phyloP scores from a whole-genome alignment of 2,888 invertebrate species.

The Dioctria rufipes region DNA sequence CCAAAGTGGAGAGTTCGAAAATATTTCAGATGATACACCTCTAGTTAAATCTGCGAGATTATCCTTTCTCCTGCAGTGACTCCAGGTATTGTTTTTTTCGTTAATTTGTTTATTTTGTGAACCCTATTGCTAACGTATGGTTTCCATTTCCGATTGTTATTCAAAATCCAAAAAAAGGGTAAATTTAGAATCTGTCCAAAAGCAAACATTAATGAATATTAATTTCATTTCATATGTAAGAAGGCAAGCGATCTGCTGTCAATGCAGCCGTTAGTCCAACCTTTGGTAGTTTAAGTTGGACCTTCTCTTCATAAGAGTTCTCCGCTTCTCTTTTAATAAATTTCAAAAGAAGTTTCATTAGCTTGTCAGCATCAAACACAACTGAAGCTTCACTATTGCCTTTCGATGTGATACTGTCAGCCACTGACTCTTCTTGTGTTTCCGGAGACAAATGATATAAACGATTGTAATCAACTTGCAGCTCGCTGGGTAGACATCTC shows the following conservation, averaged over 20 bases:
- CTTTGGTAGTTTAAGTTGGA: no score
- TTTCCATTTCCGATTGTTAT: conserved; percentile 52
- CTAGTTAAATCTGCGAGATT: conserved; percentile 53
- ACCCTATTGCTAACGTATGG: conserved; percentile 51
- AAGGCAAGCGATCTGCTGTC: conserved; percentile 36
- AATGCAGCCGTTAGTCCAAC: conserved; percentile 35
- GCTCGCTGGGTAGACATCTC: conserved; percentile 33
- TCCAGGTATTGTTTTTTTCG: conserved; percentile 34
- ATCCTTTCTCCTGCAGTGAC: conserved; percentile 49
- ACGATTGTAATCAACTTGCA: conserved; percentile 38
- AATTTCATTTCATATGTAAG: conserved; percentile 36
- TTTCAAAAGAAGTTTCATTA: conserved; percentile 22
- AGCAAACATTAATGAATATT: not conserved
- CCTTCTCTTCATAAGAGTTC: no score
- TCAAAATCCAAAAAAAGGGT: conserved; percentile 49
- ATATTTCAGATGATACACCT: conserved; percentile 40
- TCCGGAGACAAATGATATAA: conserved; percentile 26
- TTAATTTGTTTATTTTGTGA: conserved; percentile 48
- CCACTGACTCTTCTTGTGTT: not conserved
- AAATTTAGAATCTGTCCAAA: conserved; percentile 54
- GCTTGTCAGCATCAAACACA: conserved; percentile 17
- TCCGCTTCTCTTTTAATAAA: conserved; percentile 47
- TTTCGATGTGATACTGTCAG: not conserved
- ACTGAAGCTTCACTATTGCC: not conserved
- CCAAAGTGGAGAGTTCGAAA: conserved; percentile 42